These are phyloP conservation scores for Rattus rattus DNA, from an alignment of 2,113 vertebrate genomes.

Conservation along the genomic window DNA sequence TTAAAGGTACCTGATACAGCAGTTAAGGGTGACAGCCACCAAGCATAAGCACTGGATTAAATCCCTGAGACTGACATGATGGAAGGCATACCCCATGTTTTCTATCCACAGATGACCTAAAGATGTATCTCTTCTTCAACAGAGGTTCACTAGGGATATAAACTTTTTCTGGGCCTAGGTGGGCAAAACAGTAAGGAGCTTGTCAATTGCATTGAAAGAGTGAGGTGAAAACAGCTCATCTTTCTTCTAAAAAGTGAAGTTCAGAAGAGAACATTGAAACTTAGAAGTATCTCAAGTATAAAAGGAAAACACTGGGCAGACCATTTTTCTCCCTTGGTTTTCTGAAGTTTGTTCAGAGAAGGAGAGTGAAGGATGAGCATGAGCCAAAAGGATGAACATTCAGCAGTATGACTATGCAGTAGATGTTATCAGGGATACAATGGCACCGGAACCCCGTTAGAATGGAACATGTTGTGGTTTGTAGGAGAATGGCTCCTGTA, in stretches of 20 bases:
- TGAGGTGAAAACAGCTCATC: not conserved
- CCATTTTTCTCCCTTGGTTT: not conserved
- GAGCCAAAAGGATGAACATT: not conserved
- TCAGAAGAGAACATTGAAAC: not conserved
- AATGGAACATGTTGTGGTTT: not conserved
- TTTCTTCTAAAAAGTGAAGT: not conserved
- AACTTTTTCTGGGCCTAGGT: not conserved
- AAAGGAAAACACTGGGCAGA: not conserved
- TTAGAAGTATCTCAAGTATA: not conserved
- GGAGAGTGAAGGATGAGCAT: not conserved
- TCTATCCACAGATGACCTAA: not conserved
- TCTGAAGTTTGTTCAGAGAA: constrained; percentile 16
- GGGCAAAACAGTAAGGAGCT: not conserved
- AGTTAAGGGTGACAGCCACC: not conserved
- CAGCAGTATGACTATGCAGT: not conserved
- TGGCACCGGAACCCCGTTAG: not conserved
- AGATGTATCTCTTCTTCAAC: not conserved
- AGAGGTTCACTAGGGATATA: not conserved
- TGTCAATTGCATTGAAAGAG: not conserved
- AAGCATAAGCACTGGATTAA: not conserved
- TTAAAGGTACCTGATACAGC: not conserved
- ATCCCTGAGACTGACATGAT: not conserved
- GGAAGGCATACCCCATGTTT: too few relatives aligned
- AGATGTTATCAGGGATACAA: too few relatives aligned
- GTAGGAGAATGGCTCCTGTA: not conserved